Base-by-base conservation (phyloP, 53 echinoderm and acorn worm genomes). In the Zoroaster sp. region DNA sequence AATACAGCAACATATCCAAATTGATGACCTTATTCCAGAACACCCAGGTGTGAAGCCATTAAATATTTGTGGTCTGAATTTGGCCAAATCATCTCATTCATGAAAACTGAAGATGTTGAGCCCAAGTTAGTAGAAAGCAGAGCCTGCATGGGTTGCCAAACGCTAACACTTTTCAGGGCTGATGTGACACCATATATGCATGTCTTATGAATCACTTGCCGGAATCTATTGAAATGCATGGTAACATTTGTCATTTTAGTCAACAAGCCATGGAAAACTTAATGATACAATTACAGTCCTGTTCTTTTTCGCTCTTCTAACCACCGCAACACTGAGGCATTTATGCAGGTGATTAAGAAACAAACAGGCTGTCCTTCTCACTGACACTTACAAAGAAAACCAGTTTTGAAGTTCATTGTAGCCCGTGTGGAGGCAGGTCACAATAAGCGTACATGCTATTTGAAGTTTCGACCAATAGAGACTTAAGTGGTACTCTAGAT, bases 121-220 rank as follows among this genome's bases (percentile, higher is more conserved):
- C 45, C 44, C 10, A 32, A 69, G 39, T 28, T 47, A 42, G 21
- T 65, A 9, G 40, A 89, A 54, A 69, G 89, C 34, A 66, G 76
- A 28, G 87, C 86, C 9, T 20, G 36, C 66, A 35, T 91, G 91
- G 91, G 91, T 91, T 0, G 32, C 55, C 28, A 35, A 86, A 76
- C 65, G 23, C 40, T 31, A 12, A 72, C 33, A 72, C 40, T 3
- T 85, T 72, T 83, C 75, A 74, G 39, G 73, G 69, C 1, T 14
- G 85, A 85, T 74, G 75, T 90, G 4, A 85, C 90, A 5, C 90
- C 90, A 41, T 90, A 90, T 46, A 83, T 90, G 83, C 75, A 83
- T 63, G 35, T 90, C 10, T 83, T 33, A 72, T 74, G 20, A 69
- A 74, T 49, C 90, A 90, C 52, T 37, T 90, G 9, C 41, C 40